Conservation (phyloP, 2,888 invertebrate species). For the Heliconius cydno region DNA sequence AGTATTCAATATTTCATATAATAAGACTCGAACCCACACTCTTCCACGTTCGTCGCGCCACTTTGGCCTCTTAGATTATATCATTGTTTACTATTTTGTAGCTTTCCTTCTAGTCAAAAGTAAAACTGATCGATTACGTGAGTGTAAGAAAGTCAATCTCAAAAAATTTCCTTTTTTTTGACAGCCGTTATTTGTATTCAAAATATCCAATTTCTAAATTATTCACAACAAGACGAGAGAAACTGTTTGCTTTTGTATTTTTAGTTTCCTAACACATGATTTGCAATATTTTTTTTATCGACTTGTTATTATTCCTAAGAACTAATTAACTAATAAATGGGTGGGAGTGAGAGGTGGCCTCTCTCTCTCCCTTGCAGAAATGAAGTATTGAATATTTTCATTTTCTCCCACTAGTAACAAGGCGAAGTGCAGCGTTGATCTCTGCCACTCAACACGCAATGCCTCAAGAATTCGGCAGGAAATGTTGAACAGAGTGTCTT, state of each 20-base stretch:
- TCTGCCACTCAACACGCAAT: no score
- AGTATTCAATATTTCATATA: no score
- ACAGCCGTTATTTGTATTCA: slow-evolving; percentile 20
- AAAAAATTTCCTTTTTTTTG: slow-evolving; percentile 48
- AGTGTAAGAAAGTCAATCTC: slow-evolving; percentile 48
- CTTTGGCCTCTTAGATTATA: neutral
- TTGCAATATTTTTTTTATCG: slow-evolving; percentile 12
- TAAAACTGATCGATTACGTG: slow-evolving; percentile 43
- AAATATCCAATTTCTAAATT: slow-evolving; percentile 37
- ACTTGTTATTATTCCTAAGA: neutral
- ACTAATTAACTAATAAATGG: neutral
- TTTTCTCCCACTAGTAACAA: no score
- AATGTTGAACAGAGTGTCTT: no score
- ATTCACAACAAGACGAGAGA: slow-evolving; percentile 31
- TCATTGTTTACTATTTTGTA: neutral
- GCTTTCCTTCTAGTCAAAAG: neutral
- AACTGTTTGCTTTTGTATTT: slow-evolving; percentile 31
- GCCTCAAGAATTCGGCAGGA: no score
- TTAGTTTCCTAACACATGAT: slow-evolving; percentile 26
- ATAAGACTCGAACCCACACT: no score
- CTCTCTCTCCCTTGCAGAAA: no score
- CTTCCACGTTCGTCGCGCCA: no score
- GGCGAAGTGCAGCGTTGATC: no score
- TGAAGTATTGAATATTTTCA: no score
- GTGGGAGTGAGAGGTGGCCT: no score